Conservation (phyloP, 2,888 invertebrate genomes). For the Augiades crinisus region DNA sequence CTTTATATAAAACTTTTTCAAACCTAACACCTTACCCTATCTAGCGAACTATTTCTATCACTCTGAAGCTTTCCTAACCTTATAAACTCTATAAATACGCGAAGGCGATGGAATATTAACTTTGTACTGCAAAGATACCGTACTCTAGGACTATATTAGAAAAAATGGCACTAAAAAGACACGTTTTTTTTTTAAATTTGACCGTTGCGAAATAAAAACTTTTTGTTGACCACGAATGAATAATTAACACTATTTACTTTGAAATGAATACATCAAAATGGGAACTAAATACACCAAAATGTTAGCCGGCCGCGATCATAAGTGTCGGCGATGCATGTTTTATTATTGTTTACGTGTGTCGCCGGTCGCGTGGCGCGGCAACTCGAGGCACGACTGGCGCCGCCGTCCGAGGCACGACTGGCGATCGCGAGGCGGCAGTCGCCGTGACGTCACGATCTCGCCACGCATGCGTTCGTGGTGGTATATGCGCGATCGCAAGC, state of each 20-base stretch:
- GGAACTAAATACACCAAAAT: slow-evolving; percentile 63
- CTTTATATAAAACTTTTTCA: slow-evolving; percentile 36
- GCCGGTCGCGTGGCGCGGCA: slow-evolving; percentile 27
- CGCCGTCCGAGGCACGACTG: slow-evolving; percentile 43
- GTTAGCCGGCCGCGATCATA: slow-evolving; percentile 52
- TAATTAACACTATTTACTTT: slow-evolving; percentile 41
- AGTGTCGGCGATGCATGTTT: slow-evolving; percentile 55
- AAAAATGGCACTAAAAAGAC: slow-evolving; percentile 80
- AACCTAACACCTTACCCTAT: slow-evolving; percentile 43
- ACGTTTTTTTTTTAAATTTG: slow-evolving; percentile 54
- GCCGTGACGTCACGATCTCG: slow-evolving; percentile 36
- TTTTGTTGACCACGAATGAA: slow-evolving; percentile 9
- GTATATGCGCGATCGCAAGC: slow-evolving; percentile 44
- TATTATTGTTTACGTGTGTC: slow-evolving; percentile 62
- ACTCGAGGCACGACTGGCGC: slow-evolving; percentile 32
- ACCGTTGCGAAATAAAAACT: slow-evolving; percentile 5
- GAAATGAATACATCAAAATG: slow-evolving; percentile 71
- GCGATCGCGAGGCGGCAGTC: slow-evolving; percentile 31
- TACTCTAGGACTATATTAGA: slow-evolving; percentile 57
- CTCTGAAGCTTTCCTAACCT: slow-evolving; percentile 58
- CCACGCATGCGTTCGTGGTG: slow-evolving; percentile 38
- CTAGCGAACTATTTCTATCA: slow-evolving; percentile 66
- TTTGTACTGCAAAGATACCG: slow-evolving; percentile 74
- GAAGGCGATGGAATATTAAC: slow-evolving; percentile 72
- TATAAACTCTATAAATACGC: slow-evolving; percentile 55